Evolutionary conservation across 2,888 invertebrate genomes (phyloP), one percentile per base, ranked within the genome.

Genomic region (Latrodectus hesperus): DNA sequence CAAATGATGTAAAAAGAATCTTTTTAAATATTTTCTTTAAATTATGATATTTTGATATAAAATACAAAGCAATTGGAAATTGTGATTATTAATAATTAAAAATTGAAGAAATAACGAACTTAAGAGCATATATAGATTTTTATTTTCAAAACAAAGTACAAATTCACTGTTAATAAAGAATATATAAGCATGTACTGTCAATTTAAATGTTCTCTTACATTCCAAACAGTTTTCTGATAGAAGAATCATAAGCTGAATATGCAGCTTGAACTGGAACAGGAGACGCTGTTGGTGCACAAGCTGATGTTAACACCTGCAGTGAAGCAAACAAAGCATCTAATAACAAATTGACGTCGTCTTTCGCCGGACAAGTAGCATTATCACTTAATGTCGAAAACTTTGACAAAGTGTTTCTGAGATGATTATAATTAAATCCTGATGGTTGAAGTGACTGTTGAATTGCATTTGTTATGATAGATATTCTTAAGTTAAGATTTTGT

Each of bases 381-480:
- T 53, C 55, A 14, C 16, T 26, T 14, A 53, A 53, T 1, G 74
- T 26, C 4, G 16, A 60, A 9, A 53, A 26, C 26, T 74, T 53
- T 5, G 74, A 74, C 16, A 74, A 9, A 9, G 22, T 16, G 14
- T 74, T 74, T 17, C 74, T 55, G 55, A 74, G 55, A 2, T 14
- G 17, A 14, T 74, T 52, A 9, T 74, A 74, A 38, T 74, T 74
- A 38, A 74, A 74, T 4, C 74, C 74, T 8, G 53, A 60, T 8
- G 55, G 14, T 16, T 74, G 12, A 22, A 60, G 17, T 9, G 74
- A 60, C 14, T 53, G 12, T 12, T 22, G 12, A 8, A 74, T 22
- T 12, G 6, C 22, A 22, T 74, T 74, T 16, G 55, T 53, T 22
- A 74, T 14, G 14, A 22, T 12, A 1, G 74, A 26, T 11, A 74